Evolutionary conservation across 2,797 vertebrate species (phyloP).

Genomic region (Onychomys torridus): DNA sequence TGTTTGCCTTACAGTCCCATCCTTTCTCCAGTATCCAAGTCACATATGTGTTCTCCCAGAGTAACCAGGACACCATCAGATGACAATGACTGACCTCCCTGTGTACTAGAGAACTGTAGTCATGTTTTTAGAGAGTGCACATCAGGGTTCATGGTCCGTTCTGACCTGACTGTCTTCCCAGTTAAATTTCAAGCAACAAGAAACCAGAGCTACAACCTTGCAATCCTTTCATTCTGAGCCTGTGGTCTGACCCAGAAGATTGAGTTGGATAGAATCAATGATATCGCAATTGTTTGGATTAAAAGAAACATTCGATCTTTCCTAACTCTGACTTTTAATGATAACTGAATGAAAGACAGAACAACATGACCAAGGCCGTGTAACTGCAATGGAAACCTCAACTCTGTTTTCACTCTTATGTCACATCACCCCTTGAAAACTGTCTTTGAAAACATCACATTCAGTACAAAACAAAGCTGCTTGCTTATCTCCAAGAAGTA

Average conservation of each 20-base stretch:
- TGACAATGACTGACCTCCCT: not conserved
- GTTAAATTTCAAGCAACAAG: not conserved
- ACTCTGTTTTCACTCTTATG: not conserved
- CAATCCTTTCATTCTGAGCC: not conserved
- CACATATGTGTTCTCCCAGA: not conserved
- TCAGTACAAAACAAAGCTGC: not conserved
- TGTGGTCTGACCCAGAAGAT: not conserved
- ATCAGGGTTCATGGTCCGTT: not conserved
- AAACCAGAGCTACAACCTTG: not conserved
- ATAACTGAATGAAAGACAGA: not conserved
- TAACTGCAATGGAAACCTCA: rapidly evolving
- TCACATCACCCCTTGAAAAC: not conserved
- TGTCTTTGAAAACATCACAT: not conserved
- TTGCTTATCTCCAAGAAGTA: not conserved
- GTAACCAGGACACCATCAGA: not conserved
- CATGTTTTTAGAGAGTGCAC: not conserved
- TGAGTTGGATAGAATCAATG: not conserved
- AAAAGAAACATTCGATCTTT: not conserved
- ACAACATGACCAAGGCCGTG: not conserved
- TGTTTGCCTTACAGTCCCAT: not conserved
- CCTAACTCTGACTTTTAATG: not conserved
- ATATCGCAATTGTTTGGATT: not conserved
- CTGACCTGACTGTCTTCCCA: not conserved
- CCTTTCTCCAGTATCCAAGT: not conserved
- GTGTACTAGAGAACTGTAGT: not conserved